phyloP scores from a whole-genome alignment of 2,113 vertebrate species.

The Macquaria australasica region DNA sequence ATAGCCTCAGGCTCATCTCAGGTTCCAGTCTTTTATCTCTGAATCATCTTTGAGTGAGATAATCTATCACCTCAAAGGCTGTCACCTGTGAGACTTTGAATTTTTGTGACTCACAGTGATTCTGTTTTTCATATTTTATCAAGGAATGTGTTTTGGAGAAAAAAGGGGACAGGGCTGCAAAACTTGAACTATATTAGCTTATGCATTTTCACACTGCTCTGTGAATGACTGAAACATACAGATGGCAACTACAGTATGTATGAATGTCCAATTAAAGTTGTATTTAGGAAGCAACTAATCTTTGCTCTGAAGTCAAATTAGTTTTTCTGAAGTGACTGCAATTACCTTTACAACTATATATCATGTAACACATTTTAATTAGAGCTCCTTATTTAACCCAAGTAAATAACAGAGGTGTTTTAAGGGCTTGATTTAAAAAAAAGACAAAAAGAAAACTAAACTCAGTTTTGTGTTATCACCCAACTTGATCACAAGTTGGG shows the following conservation, averaged over 20 bases:
- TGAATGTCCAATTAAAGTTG: conserved; percentile 32
- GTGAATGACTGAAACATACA: conserved; percentile 2
- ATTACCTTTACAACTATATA: conserved; percentile 33
- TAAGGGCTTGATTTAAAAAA: not conserved
- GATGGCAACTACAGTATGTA: not conserved
- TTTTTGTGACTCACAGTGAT: not conserved
- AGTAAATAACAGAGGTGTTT: conserved; percentile 6
- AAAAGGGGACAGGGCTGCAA: not conserved
- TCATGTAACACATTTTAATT: conserved; percentile 36
- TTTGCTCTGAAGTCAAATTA: conserved; percentile 35
- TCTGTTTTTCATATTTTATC: conserved; percentile 8
- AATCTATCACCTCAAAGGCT: conserved; percentile 23
- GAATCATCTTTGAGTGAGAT: not conserved
- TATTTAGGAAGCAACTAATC: conserved; percentile 16
- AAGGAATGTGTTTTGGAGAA: conserved; percentile 4
- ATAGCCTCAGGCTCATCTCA: conserved; percentile 11
- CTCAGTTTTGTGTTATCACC: not conserved
- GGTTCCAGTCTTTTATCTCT: not conserved
- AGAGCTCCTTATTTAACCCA: not conserved
- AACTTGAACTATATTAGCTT: not conserved
- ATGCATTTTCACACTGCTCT: not conserved
- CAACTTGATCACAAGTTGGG: not conserved
- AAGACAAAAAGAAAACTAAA: not conserved
- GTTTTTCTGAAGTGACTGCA: conserved; percentile 30
- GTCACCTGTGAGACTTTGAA: not conserved